These are phyloP conservation scores for Orthosia cruda DNA, from an alignment of 2,888 invertebrate species.

Conservation along the genomic window DNA sequence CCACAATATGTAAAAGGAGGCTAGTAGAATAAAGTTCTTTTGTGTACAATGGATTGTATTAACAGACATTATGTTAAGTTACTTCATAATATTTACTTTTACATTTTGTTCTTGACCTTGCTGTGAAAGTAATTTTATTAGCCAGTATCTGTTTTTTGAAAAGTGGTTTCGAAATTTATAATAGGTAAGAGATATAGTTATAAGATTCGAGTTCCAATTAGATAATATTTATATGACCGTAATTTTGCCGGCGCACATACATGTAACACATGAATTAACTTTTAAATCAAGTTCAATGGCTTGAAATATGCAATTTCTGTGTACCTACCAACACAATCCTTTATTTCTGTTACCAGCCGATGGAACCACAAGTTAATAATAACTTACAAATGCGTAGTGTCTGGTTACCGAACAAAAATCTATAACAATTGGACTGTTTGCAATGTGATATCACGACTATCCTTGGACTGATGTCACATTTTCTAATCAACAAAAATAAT, in stretches of 20 bases:
- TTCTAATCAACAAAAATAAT: constrained; percentile 50
- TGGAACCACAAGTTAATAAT: constrained; percentile 83
- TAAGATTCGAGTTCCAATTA: not conserved
- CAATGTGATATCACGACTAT: constrained; percentile 70
- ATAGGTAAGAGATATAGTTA: not conserved
- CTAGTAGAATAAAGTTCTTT: not conserved
- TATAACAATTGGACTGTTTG: constrained; percentile 73
- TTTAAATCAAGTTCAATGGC: constrained; percentile 33
- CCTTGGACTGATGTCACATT: constrained; percentile 58
- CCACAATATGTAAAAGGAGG: not conserved
- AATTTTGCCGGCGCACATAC: constrained; percentile 34
- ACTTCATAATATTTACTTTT: constrained; percentile 47
- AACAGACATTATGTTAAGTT: not conserved
- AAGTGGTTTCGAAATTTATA: constrained; percentile 3
- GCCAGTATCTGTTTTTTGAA: constrained; percentile 6
- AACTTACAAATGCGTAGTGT: constrained; percentile 87
- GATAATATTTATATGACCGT: constrained; percentile 15
- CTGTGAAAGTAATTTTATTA: not conserved
- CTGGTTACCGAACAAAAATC: constrained; percentile 82
- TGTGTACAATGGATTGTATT: not conserved
- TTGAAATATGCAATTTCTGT: constrained; percentile 8
- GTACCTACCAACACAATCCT: constrained; percentile 29
- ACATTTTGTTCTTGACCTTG: constrained; percentile 57
- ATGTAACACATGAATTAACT: not conserved
- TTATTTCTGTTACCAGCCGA: constrained; percentile 63